Conservation (phyloP, 2,888 invertebrate species). For the Cantharis lateralis region DNA sequence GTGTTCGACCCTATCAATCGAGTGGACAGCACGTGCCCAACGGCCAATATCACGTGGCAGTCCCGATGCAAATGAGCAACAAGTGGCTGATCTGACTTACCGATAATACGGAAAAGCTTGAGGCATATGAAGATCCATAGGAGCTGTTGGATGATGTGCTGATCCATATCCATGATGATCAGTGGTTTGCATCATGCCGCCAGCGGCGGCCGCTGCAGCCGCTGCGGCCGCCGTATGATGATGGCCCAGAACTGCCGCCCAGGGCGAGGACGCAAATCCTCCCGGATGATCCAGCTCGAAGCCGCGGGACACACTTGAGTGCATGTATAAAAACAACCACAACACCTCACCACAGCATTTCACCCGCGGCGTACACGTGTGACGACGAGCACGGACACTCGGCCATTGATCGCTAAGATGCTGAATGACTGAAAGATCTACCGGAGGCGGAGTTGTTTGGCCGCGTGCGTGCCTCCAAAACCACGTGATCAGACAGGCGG, state of each 20-base stretch:
- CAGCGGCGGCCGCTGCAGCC: constrained; percentile 54
- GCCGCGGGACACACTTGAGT: constrained; percentile 50
- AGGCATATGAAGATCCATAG: constrained; percentile 91
- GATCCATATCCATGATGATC: constrained; percentile 63
- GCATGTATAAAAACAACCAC: constrained; percentile 42
- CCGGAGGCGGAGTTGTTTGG: constrained; percentile 57
- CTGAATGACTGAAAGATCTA: constrained; percentile 53
- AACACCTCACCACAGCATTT: constrained; percentile 37
- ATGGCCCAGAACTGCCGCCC: constrained; percentile 75
- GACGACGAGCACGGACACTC: constrained; percentile 63
- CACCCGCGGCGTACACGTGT: constrained; percentile 58
- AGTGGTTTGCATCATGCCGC: constrained; percentile 57
- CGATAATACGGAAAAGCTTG: constrained; percentile 92
- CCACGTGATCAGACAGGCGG: constrained; percentile 55
- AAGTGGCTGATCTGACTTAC: constrained; percentile 60
- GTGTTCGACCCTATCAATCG: constrained; percentile 5
- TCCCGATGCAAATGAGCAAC: constrained; percentile 54
- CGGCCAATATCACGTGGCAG: constrained; percentile 51
- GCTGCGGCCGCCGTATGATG: constrained; percentile 56
- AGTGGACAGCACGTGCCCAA: constrained; percentile 51
- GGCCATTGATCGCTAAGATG: constrained; percentile 65
- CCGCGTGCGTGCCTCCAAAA: constrained; percentile 62
- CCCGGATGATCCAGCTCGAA: constrained; percentile 77
- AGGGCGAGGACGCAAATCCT: constrained; percentile 73
- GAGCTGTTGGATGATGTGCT: constrained; percentile 61